Conservation (phyloP, 2,113 vertebrate species). For the Cervus canadensis region DNA sequence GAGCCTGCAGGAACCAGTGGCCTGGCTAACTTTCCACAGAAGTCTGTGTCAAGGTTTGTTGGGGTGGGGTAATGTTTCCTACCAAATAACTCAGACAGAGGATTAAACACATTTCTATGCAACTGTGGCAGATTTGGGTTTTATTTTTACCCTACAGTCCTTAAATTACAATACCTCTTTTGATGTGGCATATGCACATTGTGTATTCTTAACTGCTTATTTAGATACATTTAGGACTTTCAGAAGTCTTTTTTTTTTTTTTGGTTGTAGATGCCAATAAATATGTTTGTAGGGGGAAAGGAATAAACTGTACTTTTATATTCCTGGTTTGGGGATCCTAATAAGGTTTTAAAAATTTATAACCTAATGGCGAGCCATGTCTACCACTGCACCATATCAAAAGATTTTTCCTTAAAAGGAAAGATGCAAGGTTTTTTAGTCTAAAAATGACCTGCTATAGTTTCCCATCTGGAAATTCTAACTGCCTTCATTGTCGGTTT, state of each 20-base stretch:
- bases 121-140: conserved; percentile 64
- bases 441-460: conserved; percentile 6
- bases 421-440: background rate
- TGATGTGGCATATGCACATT: conserved; percentile 56
- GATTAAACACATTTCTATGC: conserved; percentile 64
- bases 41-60: conserved; percentile 36
- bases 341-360: conserved; percentile 50
- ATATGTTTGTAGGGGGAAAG: background rate
- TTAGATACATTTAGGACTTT: conserved; percentile 50
- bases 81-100: conserved; percentile 28
- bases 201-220: conserved; percentile 43
- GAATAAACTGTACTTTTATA: conserved; percentile 28
- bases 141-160: conserved; percentile 58
- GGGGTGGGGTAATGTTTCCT: conserved; percentile 51
- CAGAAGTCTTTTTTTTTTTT: background rate
- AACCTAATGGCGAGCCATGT: conserved; percentile 9
- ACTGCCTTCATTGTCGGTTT: background rate
- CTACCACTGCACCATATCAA: background rate
- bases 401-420: conserved; percentile 45
- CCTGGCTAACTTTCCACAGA: conserved; percentile 38
- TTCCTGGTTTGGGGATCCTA: conserved; percentile 28
- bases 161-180: conserved; percentile 53
- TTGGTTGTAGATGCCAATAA: conserved; percentile 47
- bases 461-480: conserved; percentile 29
- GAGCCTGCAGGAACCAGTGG: background rate